These are phyloP conservation scores for Melanostoma scalare DNA, from an alignment of 2,888 invertebrate genomes.

Conservation along the genomic window DNA sequence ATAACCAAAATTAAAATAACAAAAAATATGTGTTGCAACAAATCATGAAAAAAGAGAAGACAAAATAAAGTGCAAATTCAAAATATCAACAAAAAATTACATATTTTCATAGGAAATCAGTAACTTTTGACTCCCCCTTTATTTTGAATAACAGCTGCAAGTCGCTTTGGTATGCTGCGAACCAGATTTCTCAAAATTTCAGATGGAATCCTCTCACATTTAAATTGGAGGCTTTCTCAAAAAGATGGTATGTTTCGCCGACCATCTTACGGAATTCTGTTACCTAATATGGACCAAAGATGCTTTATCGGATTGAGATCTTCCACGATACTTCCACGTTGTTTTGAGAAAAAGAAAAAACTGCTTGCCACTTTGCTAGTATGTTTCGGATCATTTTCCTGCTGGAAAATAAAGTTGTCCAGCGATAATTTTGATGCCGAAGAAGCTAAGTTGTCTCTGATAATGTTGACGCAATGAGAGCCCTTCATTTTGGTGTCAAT, in stretches of 20 bases:
- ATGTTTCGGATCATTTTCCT: not conserved
- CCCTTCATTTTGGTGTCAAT: no score
- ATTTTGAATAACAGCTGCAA: not conserved
- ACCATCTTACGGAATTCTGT: not conserved
- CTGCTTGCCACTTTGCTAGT: constrained; percentile 1
- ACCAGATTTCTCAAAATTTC: not conserved
- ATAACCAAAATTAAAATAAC: no score
- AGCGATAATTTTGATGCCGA: no score
- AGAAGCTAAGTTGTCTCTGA: no score
- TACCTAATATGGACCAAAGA: not conserved
- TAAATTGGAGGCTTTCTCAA: not conserved
- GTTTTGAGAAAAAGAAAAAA: constrained; percentile 1
- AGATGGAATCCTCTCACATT: not conserved
- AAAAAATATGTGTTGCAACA: no score
- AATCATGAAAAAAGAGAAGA: not conserved
- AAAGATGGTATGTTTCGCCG: not conserved
- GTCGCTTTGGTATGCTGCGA: not conserved
- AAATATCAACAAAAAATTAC: not conserved
- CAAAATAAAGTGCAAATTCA: constrained; percentile 4
- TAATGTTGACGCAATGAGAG: no score
- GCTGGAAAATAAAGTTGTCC: no score
- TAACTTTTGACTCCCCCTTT: not conserved
- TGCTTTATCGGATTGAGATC: not conserved
- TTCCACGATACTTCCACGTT: not conserved
- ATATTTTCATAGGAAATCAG: not conserved